Evolutionary conservation across 2,113 vertebrate genomes (phyloP).

Genomic region (Pseudorasbora parva): DNA sequence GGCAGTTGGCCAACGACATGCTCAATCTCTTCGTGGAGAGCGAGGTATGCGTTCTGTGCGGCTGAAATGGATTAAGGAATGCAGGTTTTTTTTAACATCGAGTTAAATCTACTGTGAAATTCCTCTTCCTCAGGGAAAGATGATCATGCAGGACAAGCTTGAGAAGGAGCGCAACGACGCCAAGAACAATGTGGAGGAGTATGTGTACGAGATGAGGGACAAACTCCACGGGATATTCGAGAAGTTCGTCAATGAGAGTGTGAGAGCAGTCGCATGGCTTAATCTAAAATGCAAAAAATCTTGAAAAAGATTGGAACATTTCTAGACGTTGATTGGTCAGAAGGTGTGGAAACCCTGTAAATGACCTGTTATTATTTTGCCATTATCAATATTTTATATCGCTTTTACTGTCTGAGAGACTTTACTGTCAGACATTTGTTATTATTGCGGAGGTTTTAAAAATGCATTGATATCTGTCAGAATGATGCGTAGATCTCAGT

Average conservation of each 20-base stretch:
- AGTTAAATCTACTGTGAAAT: neutral
- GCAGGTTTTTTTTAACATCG: neutral
- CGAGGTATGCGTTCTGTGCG: constrained; percentile 77
- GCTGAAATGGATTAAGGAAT: neutral
- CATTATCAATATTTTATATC: no score
- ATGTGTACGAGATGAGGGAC: constrained; percentile 97
- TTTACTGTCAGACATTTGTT: no score
- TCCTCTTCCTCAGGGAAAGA: constrained; percentile 84
- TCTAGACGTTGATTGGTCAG: neutral
- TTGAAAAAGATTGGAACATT: neutral
- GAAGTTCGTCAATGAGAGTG: constrained; percentile 90
- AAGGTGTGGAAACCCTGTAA: neutral
- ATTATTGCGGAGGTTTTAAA: neutral
- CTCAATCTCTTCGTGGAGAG: constrained; percentile 95
- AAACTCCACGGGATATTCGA: constrained; percentile 88
- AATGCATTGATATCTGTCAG: no score
- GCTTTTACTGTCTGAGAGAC: no score
- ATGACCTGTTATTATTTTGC: no score
- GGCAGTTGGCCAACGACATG: constrained; percentile 93
- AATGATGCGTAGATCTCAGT: no score
- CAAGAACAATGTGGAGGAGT: constrained; percentile 96
- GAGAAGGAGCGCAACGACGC: constrained; percentile 97
- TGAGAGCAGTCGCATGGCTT: constrained; percentile 65
- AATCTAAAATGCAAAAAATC: neutral
- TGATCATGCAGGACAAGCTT: constrained; percentile 99